Conservation (phyloP, 2,797 vertebrate species). For the Lycodopsis pacificus region DNA sequence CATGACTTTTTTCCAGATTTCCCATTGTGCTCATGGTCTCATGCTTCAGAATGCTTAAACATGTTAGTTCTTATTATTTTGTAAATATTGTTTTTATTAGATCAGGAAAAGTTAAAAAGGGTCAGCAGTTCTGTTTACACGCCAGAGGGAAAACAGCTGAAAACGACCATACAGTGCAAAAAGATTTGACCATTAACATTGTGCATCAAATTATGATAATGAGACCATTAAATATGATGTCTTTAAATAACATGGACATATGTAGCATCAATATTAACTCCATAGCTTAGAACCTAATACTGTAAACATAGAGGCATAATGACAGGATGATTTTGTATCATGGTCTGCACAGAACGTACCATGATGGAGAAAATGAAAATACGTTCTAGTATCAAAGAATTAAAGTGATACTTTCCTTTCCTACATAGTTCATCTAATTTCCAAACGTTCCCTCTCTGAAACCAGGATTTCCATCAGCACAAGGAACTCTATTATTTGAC, state of each 20-base stretch:
- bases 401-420: neutral
- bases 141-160: neutral
- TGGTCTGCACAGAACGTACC: neutral
- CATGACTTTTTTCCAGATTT: neutral
- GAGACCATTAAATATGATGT: neutral
- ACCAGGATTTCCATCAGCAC: neutral
- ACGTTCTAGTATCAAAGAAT: neutral
- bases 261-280: neutral
- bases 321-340: neutral
- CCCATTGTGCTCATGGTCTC: too few species aligned
- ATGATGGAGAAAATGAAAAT: neutral
- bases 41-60: neutral
- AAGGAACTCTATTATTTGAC: neutral
- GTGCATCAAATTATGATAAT: slow-evolving; percentile 2
- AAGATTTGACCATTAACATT: neutral
- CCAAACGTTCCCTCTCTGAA: neutral
- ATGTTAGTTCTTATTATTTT: neutral
- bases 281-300: neutral
- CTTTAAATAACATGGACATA: neutral
- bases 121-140: neutral
- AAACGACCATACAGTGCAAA: neutral
- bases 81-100: neutral
- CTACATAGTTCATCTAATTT: neutral
- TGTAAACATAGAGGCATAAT: neutral
- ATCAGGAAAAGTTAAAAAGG: neutral